Conservation (phyloP, 2,888 invertebrate species). For the Diarsia mendica region DNA sequence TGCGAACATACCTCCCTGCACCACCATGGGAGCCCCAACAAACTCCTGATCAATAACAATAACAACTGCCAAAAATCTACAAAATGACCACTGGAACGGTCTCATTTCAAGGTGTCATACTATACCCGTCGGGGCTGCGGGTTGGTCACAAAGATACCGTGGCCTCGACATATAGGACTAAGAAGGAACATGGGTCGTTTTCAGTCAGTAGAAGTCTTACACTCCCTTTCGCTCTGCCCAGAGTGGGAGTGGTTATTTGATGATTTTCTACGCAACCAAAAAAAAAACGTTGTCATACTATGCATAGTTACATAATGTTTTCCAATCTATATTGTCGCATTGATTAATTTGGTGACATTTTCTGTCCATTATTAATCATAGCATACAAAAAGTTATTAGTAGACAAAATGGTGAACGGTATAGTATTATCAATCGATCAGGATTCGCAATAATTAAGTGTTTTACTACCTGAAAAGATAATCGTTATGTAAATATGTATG, state of each 20-base stretch:
- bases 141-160: too few species aligned
- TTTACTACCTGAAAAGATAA: constrained; percentile 27
- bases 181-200: too few species aligned
- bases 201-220: too few species aligned
- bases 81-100: not conserved
- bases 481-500: not conserved
- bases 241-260: too few species aligned
- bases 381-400: constrained; percentile 21
- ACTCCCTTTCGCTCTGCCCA: too few species aligned
- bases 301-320: not conserved
- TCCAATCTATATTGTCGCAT: constrained; percentile 3
- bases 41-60: too few species aligned
- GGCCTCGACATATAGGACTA: too few species aligned
- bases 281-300: too few species aligned
- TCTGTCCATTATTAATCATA: constrained; percentile 11
- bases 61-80: not conserved
- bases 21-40: too few species aligned
- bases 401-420: constrained; percentile 12
- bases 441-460: constrained; percentile 39
- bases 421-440: constrained; percentile 42
- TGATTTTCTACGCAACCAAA: too few species aligned
- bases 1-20: too few species aligned
- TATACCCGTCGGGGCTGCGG: too few species aligned
- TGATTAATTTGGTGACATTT: constrained; percentile 30
- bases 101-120: not conserved